A percentile compares a stretch with the other conserved stretches of the same genome.
phyloP scores from a whole-genome alignment of 2,797 vertebrate genomes.

The Hypotaenidia philippensis region DNA sequence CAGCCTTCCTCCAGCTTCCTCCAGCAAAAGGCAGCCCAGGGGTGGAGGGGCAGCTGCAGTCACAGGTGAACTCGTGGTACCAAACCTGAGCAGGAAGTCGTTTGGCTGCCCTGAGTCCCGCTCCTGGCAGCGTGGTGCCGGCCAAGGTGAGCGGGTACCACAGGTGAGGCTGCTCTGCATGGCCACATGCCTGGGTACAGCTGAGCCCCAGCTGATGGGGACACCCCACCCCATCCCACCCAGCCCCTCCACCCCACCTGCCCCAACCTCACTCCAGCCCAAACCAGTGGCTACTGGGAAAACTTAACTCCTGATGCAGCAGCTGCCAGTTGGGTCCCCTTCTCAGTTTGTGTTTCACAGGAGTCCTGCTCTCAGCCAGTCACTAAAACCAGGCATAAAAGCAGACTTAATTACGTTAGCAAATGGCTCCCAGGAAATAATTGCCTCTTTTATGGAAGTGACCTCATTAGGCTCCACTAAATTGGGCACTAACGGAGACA shows the following conservation, averaged over 20 bases:
- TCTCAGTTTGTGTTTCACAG: not conserved
- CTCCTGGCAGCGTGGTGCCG: accelerated
- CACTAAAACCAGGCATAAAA: not conserved
- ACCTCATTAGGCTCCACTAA: slow-evolving; percentile 46
- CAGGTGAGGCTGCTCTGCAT: not conserved
- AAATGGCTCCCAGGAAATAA: slow-evolving; percentile 63
- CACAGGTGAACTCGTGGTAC: not conserved
- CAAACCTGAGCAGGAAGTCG: accelerated
- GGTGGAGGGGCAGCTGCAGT: not conserved
- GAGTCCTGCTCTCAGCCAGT: not conserved
- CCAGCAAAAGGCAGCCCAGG: not conserved
- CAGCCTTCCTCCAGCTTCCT: accelerated
- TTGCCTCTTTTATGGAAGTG: slow-evolving; percentile 53
- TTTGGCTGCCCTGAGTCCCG: not conserved
- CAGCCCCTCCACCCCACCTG: no score
- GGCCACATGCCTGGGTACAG: accelerated
- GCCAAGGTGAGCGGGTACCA: accelerated
- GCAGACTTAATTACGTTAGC: slow-evolving; percentile 26
- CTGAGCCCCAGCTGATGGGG: accelerated
- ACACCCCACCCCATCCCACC: not conserved
- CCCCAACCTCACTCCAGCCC: not conserved
- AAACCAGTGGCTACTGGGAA: not conserved
- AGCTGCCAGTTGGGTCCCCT: accelerated
- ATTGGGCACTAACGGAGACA: not conserved
- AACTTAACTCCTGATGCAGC: not conserved